Evolutionary conservation across 2,113 vertebrate genomes (phyloP), one percentile per base, ranked within the genome.

Genomic region (Grammomys surdaster): DNA sequence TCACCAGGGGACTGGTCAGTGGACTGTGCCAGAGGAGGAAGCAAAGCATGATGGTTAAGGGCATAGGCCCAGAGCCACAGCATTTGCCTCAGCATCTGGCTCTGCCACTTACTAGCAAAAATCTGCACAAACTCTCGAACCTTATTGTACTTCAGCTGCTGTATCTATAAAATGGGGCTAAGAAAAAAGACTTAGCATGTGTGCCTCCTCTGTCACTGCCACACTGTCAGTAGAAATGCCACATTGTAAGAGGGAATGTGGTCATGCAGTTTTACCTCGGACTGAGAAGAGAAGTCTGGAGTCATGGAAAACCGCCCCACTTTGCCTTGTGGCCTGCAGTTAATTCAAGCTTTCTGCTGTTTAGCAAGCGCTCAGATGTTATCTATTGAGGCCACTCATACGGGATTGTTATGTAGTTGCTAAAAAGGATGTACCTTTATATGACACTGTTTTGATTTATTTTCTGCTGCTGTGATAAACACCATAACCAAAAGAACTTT

Each of bases 341-440:
- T 65, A 81, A 85, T 87, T 63, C 60, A 84, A 65, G 88, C 56
- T 76, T 82, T 91, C 65, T 73, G 43, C 69, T 11, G 67, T 78
- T 93, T 40, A 95, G 33, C 76, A 89, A 89, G 16, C 67, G 67
- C 16, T 89, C 69, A 93, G 65, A 81, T 85, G 20, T 48, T 92
- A 92, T 78, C 72, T 56, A 46, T 88, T 20, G 22, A 5, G 88
- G 70, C 28, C 72, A 94, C 19, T 90, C 58, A 77, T 20, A 63
- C 33, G 26, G 58, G 58, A 92, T 76, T 88, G 91, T n/a, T 90
- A 70, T 20, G 11, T 31, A 81, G 26, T 40, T 95, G 33, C 75
- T 88, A 89, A 89, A 89, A 92, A 95, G 86, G 13, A 91, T 31
- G 20, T 56, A 72, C 56, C 36, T 92, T 51, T 96, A 40, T 70